Evolutionary conservation across 2,113 vertebrate genomes (phyloP), one percentile per base, ranked within the genome.

Genomic region (Australoheros scitulus): DNA sequence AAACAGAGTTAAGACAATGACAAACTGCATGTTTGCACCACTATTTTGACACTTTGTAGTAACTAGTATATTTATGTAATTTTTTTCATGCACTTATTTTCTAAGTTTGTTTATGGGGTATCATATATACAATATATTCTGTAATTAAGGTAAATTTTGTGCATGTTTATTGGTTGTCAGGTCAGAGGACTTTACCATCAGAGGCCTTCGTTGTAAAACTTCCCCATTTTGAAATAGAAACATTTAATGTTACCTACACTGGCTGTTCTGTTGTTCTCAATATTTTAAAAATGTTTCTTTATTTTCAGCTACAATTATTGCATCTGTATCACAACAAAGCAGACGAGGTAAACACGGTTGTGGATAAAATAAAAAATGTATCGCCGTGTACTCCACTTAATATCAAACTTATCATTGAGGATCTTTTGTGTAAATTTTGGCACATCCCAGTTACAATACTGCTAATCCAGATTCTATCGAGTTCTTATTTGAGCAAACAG

Each of bases 41-140:
- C 34, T 63, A n/a, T 20, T 63, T 63, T 36, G 34, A 36, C 18
- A 14, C 61, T 22, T 0, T 63, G 34, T 38, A 22, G 41, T 17
- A 65, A 65, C 24, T 1, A 24, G 2, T 6, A 0, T 1, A 43
- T 11, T 65, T 26, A 0, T 2, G 9, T 8, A 65, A 65, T 38
- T 10, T 41, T 41, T 3, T 41, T 41, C 38, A 36, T 34, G 32
- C 34, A 36, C 34, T 36, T 3, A 29, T 36, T 36, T 7, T 7
- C 6, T 36, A 36, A 7, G 34, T 36, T 36, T 3, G 8, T 10
- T 38, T 38, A 38, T 38, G 36, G 10, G 10, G 9, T 38, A 38
- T 9, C 36, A 38, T 10, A 38, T 6, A 41, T 41, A 1, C 11
- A 41, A 38, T 38, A 10, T 38, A 10, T 10, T 8, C 38, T 41